These are phyloP conservation scores for Chamaea fasciata DNA, from an alignment of 2,113 vertebrate species.

Conservation along the genomic window DNA sequence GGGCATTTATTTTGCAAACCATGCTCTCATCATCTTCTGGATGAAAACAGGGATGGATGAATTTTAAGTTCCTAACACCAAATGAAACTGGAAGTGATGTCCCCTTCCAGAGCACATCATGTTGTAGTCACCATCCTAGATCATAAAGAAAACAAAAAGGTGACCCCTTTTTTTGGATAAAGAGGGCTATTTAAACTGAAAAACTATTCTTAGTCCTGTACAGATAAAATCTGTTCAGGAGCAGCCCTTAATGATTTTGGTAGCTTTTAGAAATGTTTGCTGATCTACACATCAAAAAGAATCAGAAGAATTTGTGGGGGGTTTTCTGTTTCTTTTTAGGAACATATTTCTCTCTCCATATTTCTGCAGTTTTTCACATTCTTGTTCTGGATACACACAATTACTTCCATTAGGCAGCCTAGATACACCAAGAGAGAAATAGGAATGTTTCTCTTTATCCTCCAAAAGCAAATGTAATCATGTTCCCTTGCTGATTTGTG, in stretches of 20 bases:
- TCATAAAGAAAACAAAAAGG: not conserved
- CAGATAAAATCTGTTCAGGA: not conserved
- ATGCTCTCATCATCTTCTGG: not conserved
- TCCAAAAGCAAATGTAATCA: conserved; percentile 64
- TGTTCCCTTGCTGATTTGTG: conserved; percentile 60
- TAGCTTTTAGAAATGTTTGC: not conserved
- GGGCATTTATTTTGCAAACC: not conserved
- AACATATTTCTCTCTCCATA: not conserved
- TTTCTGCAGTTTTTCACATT: not conserved
- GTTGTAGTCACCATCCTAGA: not conserved
- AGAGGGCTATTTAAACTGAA: not conserved
- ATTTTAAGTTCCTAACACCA: not conserved
- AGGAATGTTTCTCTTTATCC: conserved; percentile 45
- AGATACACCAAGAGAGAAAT: conserved; percentile 42
- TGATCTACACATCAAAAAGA: not conserved
- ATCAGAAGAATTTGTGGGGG: not conserved
- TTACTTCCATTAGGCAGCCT: conserved; percentile 36
- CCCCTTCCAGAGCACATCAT: not conserved
- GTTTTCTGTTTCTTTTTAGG: not conserved
- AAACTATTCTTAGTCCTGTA: not conserved
- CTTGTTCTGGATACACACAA: conserved; percentile 9
- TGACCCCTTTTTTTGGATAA: not conserved
- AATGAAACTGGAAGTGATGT: not conserved
- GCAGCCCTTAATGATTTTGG: not conserved
- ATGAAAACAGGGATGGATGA: not conserved